These are phyloP conservation scores for Macaca fascicularis DNA, from an alignment of 2,113 vertebrate species.

Conservation along the genomic window DNA sequence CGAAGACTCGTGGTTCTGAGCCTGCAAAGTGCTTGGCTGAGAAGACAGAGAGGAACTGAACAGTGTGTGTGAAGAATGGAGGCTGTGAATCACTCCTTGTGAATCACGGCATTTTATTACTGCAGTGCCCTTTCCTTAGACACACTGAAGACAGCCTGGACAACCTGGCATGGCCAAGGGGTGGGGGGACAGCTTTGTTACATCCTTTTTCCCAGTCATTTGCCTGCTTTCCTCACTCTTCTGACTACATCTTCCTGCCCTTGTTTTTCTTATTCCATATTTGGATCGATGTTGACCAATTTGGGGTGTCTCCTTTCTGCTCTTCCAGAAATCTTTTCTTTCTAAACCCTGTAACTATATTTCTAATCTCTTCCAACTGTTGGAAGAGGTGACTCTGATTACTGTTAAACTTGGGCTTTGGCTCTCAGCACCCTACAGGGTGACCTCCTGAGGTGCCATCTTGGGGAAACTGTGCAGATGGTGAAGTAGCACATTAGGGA, in stretches of 20 bases:
- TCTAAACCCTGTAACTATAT: neutral
- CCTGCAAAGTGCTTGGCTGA: neutral
- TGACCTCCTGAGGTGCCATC: neutral
- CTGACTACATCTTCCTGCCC: neutral
- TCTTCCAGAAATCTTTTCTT: neutral
- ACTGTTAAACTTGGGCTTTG: neutral
- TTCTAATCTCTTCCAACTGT: neutral
- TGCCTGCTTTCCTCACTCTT: neutral
- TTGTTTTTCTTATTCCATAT: neutral
- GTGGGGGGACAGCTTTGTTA: neutral
- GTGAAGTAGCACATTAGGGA: neutral
- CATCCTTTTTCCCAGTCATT: neutral
- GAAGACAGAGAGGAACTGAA: neutral
- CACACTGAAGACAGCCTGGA: neutral
- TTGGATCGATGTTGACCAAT: neutral
- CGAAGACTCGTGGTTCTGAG: neutral
- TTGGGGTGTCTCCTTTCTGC: neutral
- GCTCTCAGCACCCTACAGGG: neutral
- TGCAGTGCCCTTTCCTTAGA: neutral
- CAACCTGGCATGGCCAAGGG: neutral
- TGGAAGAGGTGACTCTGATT: neutral
- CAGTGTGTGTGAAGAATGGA: neutral
- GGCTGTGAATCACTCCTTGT: neutral
- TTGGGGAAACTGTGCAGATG: neutral
- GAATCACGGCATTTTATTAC: neutral